A percentile compares a stretch with the other conserved stretches of the same genome.
phyloP scores from a whole-genome alignment of 92 coral and sea anemone species.

The Zoanthus gigantus region DNA sequence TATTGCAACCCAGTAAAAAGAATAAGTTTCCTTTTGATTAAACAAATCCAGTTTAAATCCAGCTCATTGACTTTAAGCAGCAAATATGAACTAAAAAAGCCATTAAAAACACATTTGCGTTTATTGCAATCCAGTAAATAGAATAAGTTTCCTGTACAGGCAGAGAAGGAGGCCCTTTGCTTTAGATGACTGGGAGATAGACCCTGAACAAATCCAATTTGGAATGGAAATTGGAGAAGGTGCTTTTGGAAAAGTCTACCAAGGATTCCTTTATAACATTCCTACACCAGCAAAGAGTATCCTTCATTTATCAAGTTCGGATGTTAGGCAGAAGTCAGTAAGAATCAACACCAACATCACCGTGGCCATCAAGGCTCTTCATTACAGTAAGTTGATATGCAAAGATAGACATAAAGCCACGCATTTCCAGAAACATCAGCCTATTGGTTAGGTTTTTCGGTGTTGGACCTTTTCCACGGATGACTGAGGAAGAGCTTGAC shows the following conservation, averaged over 20 bases:
- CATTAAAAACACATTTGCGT: not conserved
- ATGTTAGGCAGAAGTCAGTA: constrained; percentile 29
- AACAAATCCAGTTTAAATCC: not conserved
- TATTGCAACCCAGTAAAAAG: not conserved
- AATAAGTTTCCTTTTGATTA: not conserved
- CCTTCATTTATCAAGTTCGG: constrained; percentile 38
- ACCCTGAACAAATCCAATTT: constrained; percentile 20
- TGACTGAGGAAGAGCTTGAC: no score
- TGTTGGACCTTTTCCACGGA: not conserved
- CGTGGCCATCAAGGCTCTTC: constrained; percentile 36
- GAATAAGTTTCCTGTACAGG: not conserved
- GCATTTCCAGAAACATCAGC: not conserved
- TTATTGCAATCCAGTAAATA: not conserved
- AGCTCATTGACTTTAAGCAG: not conserved
- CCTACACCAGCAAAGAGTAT: constrained; percentile 27
- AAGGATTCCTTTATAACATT: not conserved
- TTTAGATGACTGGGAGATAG: constrained; percentile 33
- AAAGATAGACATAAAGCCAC: not conserved
- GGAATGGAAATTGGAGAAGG: constrained; percentile 49
- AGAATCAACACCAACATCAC: constrained; percentile 25
- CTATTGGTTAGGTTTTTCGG: no score
- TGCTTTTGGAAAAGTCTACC: constrained; percentile 40
- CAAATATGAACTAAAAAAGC: not conserved
- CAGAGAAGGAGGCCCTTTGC: constrained; percentile 18
- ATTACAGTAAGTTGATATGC: constrained; percentile 17